Base-by-base conservation (phyloP, 2,888 invertebrate genomes). In the Cheilosia urbana region DNA sequence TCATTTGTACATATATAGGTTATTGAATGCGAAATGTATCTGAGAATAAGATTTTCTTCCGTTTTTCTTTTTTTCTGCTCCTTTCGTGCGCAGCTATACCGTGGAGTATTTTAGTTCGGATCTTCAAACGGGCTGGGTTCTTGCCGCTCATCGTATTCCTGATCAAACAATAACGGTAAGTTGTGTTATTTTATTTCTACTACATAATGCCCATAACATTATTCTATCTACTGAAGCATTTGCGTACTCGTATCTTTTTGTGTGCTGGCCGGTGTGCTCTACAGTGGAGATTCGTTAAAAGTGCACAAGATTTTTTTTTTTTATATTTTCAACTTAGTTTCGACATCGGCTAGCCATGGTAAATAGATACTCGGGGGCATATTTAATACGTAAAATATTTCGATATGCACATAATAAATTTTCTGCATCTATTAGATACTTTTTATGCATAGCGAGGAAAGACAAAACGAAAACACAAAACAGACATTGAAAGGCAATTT, bases 81-180 rank as follows among this genome's bases (percentile, higher is more conserved):
- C 30, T 69, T 68, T 15, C 37, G 40, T 45, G 81, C 87, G 21
- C 88, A 96, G 96, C 49, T 97, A 96, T 90, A 95, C 95, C 11
- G 94, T 96, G 60, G 96, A 96, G 90, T 96, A 96, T 90, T 96
- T 95, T 92, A 95, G 95, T 91, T 95, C 95, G 13, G 96, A 96
- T 91, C 93, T 96, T 69, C 95, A 96, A 90, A 95, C 95, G 87
- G 97, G 96, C 58, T 96, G 96, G 96, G 94, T 95, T 49, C 93
- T 95, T 42, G 95, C 95, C 11, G 95, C 95, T 9, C 94, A 95
- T 89, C 93, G 95, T 63, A 94, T 96, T 53, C 93, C 94, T 47
- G 94, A 94, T 84, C 95, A 96, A 82, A 94, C 94, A 88, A 95
- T 95, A 92, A 95, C 95, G 65, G 95, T 97, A 89, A 89, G 90